These are phyloP conservation scores for Ophion obscuratus DNA, from an alignment of 2,888 invertebrate genomes.

Conservation along the genomic window DNA sequence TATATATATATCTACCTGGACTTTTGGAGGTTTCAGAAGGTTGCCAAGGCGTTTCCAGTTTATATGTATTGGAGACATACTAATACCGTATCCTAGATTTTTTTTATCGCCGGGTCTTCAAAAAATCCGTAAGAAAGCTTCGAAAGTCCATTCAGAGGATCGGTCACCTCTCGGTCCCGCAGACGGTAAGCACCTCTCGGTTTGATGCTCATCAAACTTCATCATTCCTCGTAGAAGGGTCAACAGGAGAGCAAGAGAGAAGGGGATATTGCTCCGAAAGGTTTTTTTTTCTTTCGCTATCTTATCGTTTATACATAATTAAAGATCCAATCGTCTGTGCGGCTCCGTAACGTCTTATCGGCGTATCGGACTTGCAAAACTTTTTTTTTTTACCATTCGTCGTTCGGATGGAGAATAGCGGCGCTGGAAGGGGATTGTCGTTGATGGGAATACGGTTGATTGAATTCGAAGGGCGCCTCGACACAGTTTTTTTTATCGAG, in stretches of 20 bases:
- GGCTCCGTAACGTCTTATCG: background rate
- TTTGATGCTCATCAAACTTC: constrained; percentile 45
- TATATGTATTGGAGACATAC: constrained; percentile 20
- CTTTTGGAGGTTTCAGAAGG: constrained; percentile 31
- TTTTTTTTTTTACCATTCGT: background rate
- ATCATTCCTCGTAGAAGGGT: background rate
- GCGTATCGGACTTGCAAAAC: background rate
- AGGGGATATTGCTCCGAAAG: background rate
- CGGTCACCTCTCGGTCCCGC: constrained; percentile 15
- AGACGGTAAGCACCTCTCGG: constrained; percentile 35
- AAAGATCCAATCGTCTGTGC: background rate
- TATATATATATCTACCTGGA: constrained; percentile 21
- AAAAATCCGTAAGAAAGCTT: constrained; percentile 38
- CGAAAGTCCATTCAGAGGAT: constrained; percentile 25
- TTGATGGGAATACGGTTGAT: background rate
- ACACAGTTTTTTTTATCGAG: background rate
- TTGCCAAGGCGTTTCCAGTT: constrained; percentile 13
- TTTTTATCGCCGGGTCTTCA: constrained; percentile 33
- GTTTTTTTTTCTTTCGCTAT: constrained; percentile 1
- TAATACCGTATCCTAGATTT: constrained; percentile 19
- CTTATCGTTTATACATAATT: background rate
- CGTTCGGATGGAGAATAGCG: background rate
- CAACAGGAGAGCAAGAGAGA: constrained; percentile 4
- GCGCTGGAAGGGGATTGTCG: background rate
- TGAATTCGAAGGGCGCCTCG: background rate